Conservation (phyloP, 2,113 vertebrate species). For the Lontra canadensis region DNA sequence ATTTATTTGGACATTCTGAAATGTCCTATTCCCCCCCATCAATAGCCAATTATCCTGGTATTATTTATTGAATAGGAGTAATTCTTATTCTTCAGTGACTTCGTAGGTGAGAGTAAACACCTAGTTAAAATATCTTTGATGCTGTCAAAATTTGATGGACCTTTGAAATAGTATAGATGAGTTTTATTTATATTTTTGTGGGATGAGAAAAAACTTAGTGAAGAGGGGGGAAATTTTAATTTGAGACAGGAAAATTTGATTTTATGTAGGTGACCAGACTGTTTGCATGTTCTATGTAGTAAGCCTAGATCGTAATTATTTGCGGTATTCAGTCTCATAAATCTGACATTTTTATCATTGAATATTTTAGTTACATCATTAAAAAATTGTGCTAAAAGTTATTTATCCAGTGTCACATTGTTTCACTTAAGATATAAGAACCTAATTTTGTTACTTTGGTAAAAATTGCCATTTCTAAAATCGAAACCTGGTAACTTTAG, state of each 20-base stretch:
- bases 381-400: background rate
- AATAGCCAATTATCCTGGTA: background rate
- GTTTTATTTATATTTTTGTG: constrained; percentile 2
- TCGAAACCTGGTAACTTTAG: background rate
- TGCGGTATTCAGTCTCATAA: background rate
- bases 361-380: background rate
- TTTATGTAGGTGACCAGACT: background rate
- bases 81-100: background rate
- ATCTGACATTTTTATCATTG: background rate
- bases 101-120: background rate
- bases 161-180: background rate
- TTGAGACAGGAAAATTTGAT: background rate
- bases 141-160: background rate
- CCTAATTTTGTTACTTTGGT: background rate
- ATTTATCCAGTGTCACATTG: background rate
- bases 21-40: background rate
- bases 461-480: background rate
- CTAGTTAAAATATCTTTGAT: background rate
- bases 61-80: background rate
- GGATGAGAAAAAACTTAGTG: background rate
- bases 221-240: background rate
- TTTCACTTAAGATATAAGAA: background rate
- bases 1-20: constrained; percentile 9
- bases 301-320: background rate
- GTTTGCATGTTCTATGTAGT: background rate